Evolutionary conservation across 2,797 vertebrate genomes (phyloP).

Genomic region (Synaphobranchus kaupii): DNA sequence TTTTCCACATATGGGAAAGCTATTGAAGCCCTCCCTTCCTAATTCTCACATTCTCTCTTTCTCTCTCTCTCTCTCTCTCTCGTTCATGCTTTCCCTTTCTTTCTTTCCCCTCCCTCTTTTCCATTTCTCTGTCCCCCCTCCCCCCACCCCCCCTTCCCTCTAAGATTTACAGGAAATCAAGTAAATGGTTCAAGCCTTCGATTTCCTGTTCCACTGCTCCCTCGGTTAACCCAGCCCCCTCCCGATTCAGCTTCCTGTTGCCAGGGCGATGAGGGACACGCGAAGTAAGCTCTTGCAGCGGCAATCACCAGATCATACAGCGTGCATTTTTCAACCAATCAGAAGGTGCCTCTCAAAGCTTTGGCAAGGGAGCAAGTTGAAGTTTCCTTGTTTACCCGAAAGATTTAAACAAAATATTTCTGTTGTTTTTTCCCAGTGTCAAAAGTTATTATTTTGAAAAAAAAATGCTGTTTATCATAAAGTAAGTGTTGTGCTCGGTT

Average conservation of each 20-base stretch:
- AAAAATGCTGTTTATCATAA: not conserved
- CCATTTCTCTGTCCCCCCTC: not conserved
- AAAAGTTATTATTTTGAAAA: not conserved
- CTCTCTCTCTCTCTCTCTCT: not conserved
- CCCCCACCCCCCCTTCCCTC: not conserved
- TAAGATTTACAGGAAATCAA: slow-evolving; percentile 46
- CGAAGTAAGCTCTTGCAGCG: no score
- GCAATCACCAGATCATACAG: not conserved
- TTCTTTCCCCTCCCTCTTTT: not conserved
- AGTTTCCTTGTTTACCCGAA: not conserved
- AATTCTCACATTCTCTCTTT: not conserved
- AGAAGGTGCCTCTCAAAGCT: not conserved
- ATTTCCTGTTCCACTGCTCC: slow-evolving; percentile 54
- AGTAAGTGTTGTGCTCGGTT: not conserved
- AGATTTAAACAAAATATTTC: slow-evolving; percentile 3
- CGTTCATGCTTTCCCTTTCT: not conserved
- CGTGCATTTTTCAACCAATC: slow-evolving; percentile 18
- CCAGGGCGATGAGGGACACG: not conserved
- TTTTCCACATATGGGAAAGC: slow-evolving; percentile 55
- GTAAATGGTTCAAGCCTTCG: slow-evolving; percentile 33
- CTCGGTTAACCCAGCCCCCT: slow-evolving; percentile 32
- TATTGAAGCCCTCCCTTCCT: slow-evolving; percentile 15
- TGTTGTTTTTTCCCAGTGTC: not conserved
- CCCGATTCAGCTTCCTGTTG: slow-evolving; percentile 10
- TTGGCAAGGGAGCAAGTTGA: not conserved